Conservation (phyloP, 2,113 vertebrate species). For the Tragelaphus scriptus region DNA sequence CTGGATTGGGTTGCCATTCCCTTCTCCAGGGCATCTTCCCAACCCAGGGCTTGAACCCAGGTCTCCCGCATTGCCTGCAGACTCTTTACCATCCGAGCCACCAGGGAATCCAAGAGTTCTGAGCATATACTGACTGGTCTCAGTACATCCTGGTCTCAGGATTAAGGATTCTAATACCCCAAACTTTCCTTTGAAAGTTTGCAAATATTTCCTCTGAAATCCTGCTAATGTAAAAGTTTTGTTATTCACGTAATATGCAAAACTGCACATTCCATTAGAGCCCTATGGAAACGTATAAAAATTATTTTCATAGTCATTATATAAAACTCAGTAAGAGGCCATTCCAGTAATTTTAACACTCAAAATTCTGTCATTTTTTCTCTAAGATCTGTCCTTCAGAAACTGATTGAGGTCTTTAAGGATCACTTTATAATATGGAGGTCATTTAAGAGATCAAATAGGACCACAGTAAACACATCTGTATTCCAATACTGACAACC, state of each 20-base stretch:
- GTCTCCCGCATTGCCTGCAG: neutral
- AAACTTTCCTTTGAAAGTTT: neutral
- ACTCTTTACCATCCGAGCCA: neutral
- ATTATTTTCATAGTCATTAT: neutral
- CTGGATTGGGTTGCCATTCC: neutral
- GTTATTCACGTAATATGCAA: neutral
- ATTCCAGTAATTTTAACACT: neutral
- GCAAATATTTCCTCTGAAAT: neutral
- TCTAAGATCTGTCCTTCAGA: neutral
- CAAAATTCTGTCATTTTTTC: neutral
- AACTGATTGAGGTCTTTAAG: neutral
- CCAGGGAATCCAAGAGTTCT: neutral
- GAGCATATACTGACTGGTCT: neutral
- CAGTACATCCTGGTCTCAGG: too few species aligned
- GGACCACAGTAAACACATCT: neutral
- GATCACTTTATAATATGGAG: neutral
- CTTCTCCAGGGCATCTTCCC: neutral
- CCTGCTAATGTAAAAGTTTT: neutral
- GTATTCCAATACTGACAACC: fast-evolving
- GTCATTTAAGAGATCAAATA: neutral
- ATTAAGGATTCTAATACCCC: neutral
- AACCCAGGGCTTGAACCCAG: neutral
- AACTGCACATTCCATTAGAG: neutral
- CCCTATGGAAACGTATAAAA: neutral
- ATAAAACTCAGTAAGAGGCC: neutral